These are phyloP conservation scores for Hetaerina titia DNA, from an alignment of 2,888 invertebrate species.

Conservation along the genomic window DNA sequence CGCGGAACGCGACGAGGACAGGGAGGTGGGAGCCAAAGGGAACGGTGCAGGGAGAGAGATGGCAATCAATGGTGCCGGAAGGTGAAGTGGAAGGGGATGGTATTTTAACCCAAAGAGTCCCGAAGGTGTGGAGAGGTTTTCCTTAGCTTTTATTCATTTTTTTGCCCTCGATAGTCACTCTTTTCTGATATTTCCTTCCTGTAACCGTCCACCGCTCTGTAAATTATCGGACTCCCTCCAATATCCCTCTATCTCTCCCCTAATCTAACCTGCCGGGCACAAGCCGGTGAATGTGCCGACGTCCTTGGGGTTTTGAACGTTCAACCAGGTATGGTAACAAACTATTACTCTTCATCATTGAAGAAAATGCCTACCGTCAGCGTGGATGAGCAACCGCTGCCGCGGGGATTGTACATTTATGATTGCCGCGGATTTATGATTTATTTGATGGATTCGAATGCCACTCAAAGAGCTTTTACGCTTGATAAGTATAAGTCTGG, in stretches of 20 bases:
- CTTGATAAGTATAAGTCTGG: too few relatives aligned
- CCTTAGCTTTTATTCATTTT: neutral
- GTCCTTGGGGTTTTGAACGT: neutral
- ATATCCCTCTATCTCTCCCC: neutral
- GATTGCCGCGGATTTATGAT: too few relatives aligned
- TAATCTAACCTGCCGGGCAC: neutral
- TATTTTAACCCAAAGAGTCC: neutral
- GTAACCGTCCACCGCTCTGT: neutral
- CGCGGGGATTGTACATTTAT: neutral
- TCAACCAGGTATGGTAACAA: neutral
- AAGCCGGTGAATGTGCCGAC: neutral
- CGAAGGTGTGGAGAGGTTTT: neutral
- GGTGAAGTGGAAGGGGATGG: neutral
- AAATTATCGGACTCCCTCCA: neutral
- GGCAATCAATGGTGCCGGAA: neutral
- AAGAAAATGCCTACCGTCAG: neutral
- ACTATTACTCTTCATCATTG: too few relatives aligned
- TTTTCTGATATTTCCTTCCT: neutral
- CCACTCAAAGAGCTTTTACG: too few relatives aligned
- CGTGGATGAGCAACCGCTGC: neutral
- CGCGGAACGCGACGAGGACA: neutral
- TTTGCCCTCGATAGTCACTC: neutral
- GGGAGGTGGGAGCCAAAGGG: too few relatives aligned
- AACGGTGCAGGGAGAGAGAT: neutral
- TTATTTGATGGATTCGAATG: too few relatives aligned